Percentiles rank a stretch among this genome's conserved stretches.
Conservation (phyloP, 2,113 vertebrate species). For the Brienomyrus longianalis region DNA sequence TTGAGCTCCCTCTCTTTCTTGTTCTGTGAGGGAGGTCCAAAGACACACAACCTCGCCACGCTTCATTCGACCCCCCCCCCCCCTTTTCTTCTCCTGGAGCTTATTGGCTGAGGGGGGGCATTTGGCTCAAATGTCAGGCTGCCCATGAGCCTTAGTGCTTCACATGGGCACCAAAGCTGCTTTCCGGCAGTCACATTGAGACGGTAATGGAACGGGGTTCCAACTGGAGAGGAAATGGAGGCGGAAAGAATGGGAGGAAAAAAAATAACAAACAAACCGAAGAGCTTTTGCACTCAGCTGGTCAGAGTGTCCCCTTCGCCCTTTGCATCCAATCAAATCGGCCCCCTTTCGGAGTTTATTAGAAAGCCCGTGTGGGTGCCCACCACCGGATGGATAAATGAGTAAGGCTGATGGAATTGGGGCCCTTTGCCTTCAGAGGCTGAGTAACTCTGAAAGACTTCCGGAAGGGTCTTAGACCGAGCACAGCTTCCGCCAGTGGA, state of each 20-base stretch:
- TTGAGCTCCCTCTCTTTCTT: background rate
- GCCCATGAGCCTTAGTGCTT: background rate
- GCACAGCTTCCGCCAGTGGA: constrained; percentile 21
- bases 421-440: constrained; percentile 26
- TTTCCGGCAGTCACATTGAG: background rate
- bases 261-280: constrained; percentile 35
- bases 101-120: background rate
- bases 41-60: background rate
- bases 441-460: constrained; percentile 32
- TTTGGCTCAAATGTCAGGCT: background rate
- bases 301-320: constrained; percentile 50
- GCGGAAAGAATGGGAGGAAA: constrained; percentile 28
- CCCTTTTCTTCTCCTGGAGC: too few relatives aligned
- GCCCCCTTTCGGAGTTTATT: constrained; percentile 51
- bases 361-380: constrained; percentile 20
- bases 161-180: background rate
- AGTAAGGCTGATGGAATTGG: constrained; percentile 23
- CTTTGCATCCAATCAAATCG: constrained; percentile 53
- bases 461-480: constrained; percentile 1
- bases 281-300: constrained; percentile 38
- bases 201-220: background rate
- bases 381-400: constrained; percentile 4
- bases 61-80: background rate
- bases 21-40: background rate
- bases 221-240: background rate